phyloP scores from a whole-genome alignment of 2,113 vertebrate genomes.

The Ctenodactylus gundi region DNA sequence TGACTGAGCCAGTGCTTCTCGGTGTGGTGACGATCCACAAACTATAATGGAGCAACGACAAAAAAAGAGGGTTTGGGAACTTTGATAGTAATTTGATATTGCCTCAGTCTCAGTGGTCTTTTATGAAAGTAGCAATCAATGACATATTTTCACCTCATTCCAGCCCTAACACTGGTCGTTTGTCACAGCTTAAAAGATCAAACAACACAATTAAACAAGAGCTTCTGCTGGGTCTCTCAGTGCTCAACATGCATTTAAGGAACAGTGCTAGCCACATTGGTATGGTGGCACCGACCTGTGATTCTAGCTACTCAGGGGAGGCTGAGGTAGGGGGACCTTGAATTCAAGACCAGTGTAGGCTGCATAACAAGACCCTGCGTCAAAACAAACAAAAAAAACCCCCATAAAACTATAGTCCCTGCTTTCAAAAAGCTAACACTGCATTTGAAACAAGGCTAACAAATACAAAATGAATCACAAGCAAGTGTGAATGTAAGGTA shows the following conservation, averaged over 20 bases:
- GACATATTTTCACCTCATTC: neutral
- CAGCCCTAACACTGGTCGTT: neutral
- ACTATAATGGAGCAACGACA: neutral
- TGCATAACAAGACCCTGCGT: neutral
- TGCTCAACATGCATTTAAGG: neutral
- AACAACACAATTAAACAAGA: neutral
- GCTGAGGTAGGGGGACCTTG: neutral
- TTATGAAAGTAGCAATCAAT: slow-evolving; percentile 6
- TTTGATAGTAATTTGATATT: slow-evolving; percentile 8
- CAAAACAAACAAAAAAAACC: neutral
- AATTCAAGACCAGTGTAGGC: neutral
- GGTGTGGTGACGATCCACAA: neutral
- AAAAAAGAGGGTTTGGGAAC: slow-evolving; percentile 26
- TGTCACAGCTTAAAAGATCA: neutral
- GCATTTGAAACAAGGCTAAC: slow-evolving; percentile 1
- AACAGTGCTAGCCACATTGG: neutral
- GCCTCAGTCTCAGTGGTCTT: neutral
- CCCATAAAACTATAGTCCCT: neutral
- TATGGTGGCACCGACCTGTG: neutral
- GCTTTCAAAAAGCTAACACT: neutral
- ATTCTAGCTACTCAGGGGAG: neutral
- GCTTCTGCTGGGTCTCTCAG: neutral
- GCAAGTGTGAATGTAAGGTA: neutral
- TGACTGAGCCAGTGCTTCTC: neutral
- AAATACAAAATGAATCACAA: neutral